Conservation (phyloP, 2,113 vertebrate species). For the Oncorhynchus gorbuscha region DNA sequence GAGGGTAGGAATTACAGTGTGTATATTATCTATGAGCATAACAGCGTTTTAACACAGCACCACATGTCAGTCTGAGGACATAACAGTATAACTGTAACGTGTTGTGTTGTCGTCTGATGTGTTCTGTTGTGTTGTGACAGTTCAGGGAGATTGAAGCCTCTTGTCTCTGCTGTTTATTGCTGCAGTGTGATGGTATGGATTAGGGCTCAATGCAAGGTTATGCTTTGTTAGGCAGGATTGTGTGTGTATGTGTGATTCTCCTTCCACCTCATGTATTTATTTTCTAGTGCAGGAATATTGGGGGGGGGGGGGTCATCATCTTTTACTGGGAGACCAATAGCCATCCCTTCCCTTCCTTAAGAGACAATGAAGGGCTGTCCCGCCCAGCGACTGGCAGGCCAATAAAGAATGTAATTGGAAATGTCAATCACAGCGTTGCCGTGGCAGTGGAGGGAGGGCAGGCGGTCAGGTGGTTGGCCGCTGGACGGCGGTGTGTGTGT, state of each 20-base stretch:
- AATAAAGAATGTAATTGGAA: slow-evolving; percentile 79
- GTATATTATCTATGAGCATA: no score
- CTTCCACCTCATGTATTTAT: slow-evolving; percentile 39
- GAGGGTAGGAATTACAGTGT: no score
- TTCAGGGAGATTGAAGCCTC: slow-evolving; percentile 14
- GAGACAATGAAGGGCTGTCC: slow-evolving; percentile 75
- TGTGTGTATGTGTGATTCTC: slow-evolving; percentile 37
- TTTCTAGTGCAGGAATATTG: slow-evolving; percentile 59
- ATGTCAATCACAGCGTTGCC: slow-evolving; percentile 67
- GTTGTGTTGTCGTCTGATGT: neutral
- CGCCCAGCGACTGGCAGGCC: slow-evolving; percentile 66
- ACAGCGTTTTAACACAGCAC: no score
- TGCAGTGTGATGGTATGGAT: neutral
- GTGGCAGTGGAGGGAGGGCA: slow-evolving; percentile 39
- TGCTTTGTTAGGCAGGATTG: slow-evolving; percentile 1
- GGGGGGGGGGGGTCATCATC: slow-evolving; percentile 54
- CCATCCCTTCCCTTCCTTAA: slow-evolving; percentile 57
- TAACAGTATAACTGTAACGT: neutral
- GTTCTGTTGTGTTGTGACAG: slow-evolving; percentile 2
- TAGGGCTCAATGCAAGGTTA: slow-evolving; percentile 26
- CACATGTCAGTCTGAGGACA: neutral
- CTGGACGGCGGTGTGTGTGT: neutral
- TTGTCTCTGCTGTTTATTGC: neutral
- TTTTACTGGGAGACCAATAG: slow-evolving; percentile 67
- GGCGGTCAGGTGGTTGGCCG: slow-evolving; percentile 28